Evolutionary conservation across 2,888 invertebrate genomes (phyloP).

Genomic region (Drosophila stalkeri): DNA sequence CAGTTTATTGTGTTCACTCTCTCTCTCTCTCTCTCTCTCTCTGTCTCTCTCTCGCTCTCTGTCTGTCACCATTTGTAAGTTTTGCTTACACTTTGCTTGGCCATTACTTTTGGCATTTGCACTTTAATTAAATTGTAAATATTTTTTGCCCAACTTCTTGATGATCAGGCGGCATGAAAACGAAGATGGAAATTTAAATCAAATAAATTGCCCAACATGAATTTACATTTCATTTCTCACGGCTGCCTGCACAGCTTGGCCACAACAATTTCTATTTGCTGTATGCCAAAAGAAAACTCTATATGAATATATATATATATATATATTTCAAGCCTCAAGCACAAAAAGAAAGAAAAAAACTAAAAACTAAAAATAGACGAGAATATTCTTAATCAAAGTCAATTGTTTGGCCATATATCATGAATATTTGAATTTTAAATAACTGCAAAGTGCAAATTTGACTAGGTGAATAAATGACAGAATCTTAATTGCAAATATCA

Average conservation of each 20-base stretch:
- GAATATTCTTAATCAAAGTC: neutral
- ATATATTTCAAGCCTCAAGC: neutral
- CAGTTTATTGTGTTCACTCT: constrained; percentile 15
- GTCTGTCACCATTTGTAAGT: neutral
- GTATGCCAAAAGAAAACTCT: constrained; percentile 6
- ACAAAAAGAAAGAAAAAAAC: neutral
- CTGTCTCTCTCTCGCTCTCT: neutral
- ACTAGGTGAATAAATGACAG: constrained; percentile 27
- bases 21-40: neutral
- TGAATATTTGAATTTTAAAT: constrained; percentile 24
- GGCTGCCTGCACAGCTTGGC: constrained; percentile 30
- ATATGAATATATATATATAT: no score
- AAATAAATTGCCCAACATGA: constrained; percentile 51
- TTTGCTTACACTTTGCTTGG: constrained; percentile 29
- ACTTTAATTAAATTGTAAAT: constrained; percentile 77
- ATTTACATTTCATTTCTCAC: constrained; percentile 51
- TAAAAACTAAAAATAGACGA: neutral
- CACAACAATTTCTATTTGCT: constrained; percentile 30
- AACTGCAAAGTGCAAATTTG: constrained; percentile 28
- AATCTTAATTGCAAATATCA: constrained; percentile 29
- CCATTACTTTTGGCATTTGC: constrained; percentile 63
- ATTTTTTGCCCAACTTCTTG: constrained; percentile 54
- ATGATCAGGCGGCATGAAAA: constrained; percentile 27
- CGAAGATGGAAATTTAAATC: constrained; percentile 50
- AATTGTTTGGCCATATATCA: constrained; percentile 24